Evolutionary conservation across 2,888 invertebrate species (phyloP), one percentile per base, ranked within the genome.

Genomic region (Eretmocerus hayati): DNA sequence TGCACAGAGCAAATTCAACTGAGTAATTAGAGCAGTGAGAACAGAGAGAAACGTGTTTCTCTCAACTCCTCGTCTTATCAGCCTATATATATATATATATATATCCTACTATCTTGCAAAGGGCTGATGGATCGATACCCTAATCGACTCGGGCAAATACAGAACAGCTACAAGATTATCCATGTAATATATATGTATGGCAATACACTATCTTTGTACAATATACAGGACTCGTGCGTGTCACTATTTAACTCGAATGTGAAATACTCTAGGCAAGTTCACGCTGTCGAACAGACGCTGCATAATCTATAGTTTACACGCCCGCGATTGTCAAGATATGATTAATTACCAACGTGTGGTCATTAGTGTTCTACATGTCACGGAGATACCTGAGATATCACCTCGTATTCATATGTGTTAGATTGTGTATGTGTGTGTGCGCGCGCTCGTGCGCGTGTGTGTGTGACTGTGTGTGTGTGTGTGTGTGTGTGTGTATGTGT

Each of bases 321-420:
- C 41, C 16, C 42, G 44, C 50, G 45, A 52, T 39, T 36, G 39
- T 41, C 48, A 32, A 26, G 42, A 23, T 18, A 37, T 52, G 48
- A 53, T 53, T 53, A 53, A 53, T 53, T 42, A 45, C 21, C 16
- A 20, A 3, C 33, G 42, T 53, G 48, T 48, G 55, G 56, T 58
- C 59, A 57, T 59, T 58, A 58, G 58, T 51, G 48, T 37, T 6
- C 19, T 16, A 37, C 19, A 6, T 30, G 37, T 13, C 9, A 37
- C 18, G 37, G 37, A 16, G 15, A 36, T n/a, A 37, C 19, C 5
- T 9, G 37, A 13, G 30, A 30, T n/a, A n/a, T n/a, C n/a, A n/a
- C n/a, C n/a, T n/a, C n/a, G n/a, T n/a, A n/a, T n/a, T n/a, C n/a
- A n/a, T n/a, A n/a, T n/a, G n/a, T n/a, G n/a, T n/a, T n/a, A n/a